phyloP scores from a whole-genome alignment of 92 coral and sea anemone species.

The Desmophyllum pertusum region DNA sequence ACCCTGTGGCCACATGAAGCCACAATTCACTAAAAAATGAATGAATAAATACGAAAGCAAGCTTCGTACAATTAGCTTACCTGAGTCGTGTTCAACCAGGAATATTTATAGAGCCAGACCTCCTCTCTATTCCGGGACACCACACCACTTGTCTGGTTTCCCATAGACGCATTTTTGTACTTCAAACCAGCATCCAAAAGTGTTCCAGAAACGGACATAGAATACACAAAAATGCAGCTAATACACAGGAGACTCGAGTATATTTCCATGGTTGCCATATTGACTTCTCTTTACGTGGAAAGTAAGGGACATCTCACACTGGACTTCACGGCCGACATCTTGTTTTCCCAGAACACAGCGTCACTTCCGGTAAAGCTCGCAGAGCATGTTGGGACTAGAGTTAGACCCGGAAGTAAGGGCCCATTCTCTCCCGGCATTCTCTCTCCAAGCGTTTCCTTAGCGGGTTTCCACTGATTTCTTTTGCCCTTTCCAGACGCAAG shows the following conservation, averaged over 20 bases:
- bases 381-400: neutral
- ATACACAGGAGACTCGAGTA: neutral
- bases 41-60: neutral
- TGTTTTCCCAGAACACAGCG: neutral
- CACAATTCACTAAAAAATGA: neutral
- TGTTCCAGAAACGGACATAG: slow-evolving; percentile 12
- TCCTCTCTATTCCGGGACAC: slow-evolving; percentile 76
- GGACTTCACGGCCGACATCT: neutral
- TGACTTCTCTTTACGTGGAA: neutral
- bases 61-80: slow-evolving; percentile 21
- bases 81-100: slow-evolving; percentile 39
- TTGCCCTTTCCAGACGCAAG: too few species aligned
- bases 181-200: slow-evolving; percentile 28
- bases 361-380: slow-evolving; percentile 4
- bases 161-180: slow-evolving; percentile 68
- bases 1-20: too few species aligned
- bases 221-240: neutral
- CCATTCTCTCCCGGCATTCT: neutral
- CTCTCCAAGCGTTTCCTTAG: too few species aligned
- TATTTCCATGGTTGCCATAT: neutral
- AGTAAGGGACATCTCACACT: neutral
- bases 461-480: too few species aligned
- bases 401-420: neutral
- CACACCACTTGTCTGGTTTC: slow-evolving; percentile 48
- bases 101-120: slow-evolving; percentile 76